A percentile compares a stretch with the other conserved stretches of the same genome.
Conservation (phyloP, 2,888 invertebrate species). For the Microdon myrmicae region DNA sequence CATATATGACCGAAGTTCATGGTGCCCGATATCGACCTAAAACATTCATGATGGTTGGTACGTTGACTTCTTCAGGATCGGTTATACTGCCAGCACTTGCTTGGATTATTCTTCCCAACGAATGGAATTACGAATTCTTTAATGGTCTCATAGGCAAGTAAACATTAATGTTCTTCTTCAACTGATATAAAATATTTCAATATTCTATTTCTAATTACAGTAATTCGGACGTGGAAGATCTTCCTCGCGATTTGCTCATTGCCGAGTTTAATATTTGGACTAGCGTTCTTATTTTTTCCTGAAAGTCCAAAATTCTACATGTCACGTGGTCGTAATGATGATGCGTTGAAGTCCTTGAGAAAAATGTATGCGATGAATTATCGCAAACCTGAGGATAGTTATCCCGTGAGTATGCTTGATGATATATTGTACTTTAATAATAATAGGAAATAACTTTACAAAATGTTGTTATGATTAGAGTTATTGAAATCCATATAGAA, state of each 20-base stretch:
- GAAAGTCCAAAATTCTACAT: conserved; percentile 64
- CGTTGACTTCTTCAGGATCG: conserved; percentile 75
- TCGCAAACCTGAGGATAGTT: conserved; percentile 71
- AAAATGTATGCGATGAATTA: conserved; percentile 75
- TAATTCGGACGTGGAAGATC: conserved; percentile 59
- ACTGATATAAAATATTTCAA: neutral
- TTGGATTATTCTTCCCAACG: conserved; percentile 75
- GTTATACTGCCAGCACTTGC: conserved; percentile 76
- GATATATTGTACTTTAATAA: too few species aligned
- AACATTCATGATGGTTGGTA: conserved; percentile 74
- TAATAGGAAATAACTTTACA: too few species aligned
- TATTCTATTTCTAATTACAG: conserved; percentile 22
- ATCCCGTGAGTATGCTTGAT: conserved; percentile 73
- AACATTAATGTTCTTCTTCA: conserved; percentile 28
- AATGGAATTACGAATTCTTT: conserved; percentile 68
- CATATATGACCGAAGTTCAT: conserved; percentile 81
- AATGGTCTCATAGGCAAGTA: conserved; percentile 63
- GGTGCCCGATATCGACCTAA: conserved; percentile 73
- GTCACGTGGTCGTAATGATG: conserved; percentile 60
- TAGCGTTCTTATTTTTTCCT: conserved; percentile 56
- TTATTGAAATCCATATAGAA: too few species aligned
- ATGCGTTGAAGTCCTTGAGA: conserved; percentile 61
- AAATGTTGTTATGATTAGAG: too few species aligned
- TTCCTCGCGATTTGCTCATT: conserved; percentile 57
- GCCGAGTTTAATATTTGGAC: conserved; percentile 55